These are phyloP conservation scores for Lamellibrachia columna DNA, from an alignment of 2,888 invertebrate species.

Conservation along the genomic window DNA sequence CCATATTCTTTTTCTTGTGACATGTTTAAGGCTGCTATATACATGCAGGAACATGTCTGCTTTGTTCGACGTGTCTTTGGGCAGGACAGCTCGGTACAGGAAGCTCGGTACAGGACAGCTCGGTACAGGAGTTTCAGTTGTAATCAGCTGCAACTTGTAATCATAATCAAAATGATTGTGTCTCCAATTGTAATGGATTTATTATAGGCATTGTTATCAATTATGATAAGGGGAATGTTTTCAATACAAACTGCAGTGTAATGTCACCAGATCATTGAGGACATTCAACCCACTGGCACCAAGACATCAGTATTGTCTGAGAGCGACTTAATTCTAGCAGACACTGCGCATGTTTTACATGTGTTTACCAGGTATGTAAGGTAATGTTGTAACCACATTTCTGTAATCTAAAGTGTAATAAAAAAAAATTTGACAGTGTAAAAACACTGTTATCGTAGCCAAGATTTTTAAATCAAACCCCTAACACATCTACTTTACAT, in stretches of 20 bases:
- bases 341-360: background rate
- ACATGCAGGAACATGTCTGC: background rate
- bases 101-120: background rate
- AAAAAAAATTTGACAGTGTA: too few relatives aligned
- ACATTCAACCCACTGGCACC: background rate
- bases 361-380: background rate
- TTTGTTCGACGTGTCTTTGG: background rate
- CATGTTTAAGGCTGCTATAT: background rate
- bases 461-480: too few relatives aligned
- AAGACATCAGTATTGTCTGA: background rate
- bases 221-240: slow-evolving; percentile 6
- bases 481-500: too few relatives aligned
- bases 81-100: background rate
- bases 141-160: too few relatives aligned
- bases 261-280: background rate
- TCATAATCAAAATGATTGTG: background rate
- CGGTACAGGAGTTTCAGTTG: background rate
- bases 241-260: background rate
- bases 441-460: too few relatives aligned
- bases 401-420: background rate
- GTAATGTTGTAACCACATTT: background rate
- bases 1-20: background rate
- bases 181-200: background rate
- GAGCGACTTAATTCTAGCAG: background rate
- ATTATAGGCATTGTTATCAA: background rate